A percentile compares a stretch with the other conserved stretches of the same genome.
phyloP scores from a whole-genome alignment of 2,888 invertebrate genomes.

The Sericinus montela region DNA sequence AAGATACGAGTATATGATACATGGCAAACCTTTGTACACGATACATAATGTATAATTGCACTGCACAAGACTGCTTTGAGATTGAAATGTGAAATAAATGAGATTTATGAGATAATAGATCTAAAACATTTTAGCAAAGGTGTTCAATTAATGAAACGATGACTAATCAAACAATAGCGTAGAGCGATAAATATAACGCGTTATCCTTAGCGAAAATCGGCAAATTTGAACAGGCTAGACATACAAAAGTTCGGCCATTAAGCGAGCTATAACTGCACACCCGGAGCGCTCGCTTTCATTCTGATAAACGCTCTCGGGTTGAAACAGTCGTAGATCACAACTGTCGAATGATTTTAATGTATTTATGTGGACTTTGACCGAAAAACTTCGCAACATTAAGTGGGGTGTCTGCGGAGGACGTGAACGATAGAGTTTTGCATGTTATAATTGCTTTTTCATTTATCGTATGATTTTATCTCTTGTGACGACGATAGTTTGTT shows the following conservation, averaged over 20 bases:
- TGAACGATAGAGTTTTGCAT: neutral
- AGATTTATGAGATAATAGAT: neutral
- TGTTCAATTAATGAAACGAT: slow-evolving; percentile 25
- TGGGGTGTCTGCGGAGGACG: slow-evolving; percentile 4
- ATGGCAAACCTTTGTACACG: too few relatives aligned
- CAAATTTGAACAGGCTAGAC: slow-evolving; percentile 41
- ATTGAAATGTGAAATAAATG: too few relatives aligned
- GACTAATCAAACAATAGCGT: slow-evolving; percentile 30
- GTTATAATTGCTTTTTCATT: neutral
- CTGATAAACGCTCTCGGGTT: slow-evolving; percentile 33
- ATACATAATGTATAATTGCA: too few relatives aligned
- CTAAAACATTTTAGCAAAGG: slow-evolving; percentile 14
- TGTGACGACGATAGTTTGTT: too few relatives aligned
- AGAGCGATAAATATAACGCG: slow-evolving; percentile 30
- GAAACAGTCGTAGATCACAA: slow-evolving; percentile 34
- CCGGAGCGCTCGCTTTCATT: slow-evolving; percentile 9
- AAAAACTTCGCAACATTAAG: slow-evolving; percentile 30
- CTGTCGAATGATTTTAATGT: slow-evolving; percentile 44
- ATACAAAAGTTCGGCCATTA: slow-evolving; percentile 48
- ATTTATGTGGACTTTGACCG: slow-evolving; percentile 27
- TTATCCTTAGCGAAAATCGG: slow-evolving; percentile 35
- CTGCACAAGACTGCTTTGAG: too few relatives aligned
- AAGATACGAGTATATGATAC: too few relatives aligned
- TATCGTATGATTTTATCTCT: neutral
- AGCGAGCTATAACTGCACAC: slow-evolving; percentile 28